phyloP scores from a whole-genome alignment of 2,797 vertebrate species.

The Florisuga fusca region DNA sequence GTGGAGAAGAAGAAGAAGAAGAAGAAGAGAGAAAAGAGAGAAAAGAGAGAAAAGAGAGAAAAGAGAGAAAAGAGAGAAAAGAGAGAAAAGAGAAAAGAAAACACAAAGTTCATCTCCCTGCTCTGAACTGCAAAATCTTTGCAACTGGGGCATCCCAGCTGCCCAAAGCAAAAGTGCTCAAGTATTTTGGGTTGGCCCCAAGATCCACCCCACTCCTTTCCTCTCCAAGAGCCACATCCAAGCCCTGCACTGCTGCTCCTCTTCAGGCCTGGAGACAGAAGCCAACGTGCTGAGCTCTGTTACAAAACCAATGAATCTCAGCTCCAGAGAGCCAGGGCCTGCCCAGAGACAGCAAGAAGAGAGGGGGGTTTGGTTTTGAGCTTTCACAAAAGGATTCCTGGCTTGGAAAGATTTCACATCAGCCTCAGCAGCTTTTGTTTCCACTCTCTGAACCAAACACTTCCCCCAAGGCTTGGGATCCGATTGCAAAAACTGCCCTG shows the following conservation, averaged over 20 bases:
- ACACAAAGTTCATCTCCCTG: background rate
- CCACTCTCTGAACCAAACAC: background rate
- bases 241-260: background rate
- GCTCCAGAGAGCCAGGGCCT: background rate
- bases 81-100: too few relatives aligned
- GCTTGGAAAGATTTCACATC: background rate
- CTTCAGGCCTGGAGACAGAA: background rate
- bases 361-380: background rate
- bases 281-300: background rate
- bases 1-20: too few relatives aligned
- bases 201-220: fast-evolving
- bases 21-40: too few relatives aligned
- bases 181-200: background rate
- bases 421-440: constrained; percentile 22
- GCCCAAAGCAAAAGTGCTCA: fast-evolving
- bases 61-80: too few relatives aligned
- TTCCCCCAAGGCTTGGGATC: background rate
- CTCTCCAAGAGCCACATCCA: background rate
- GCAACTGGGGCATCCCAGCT: background rate
- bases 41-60: too few relatives aligned
- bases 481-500: background rate
- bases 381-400: constrained; percentile 45
- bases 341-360: background rate
- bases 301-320: background rate
- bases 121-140: background rate